Conservation (phyloP, 2,888 invertebrate genomes). For the Scaptomyza cyrtandrae region DNA sequence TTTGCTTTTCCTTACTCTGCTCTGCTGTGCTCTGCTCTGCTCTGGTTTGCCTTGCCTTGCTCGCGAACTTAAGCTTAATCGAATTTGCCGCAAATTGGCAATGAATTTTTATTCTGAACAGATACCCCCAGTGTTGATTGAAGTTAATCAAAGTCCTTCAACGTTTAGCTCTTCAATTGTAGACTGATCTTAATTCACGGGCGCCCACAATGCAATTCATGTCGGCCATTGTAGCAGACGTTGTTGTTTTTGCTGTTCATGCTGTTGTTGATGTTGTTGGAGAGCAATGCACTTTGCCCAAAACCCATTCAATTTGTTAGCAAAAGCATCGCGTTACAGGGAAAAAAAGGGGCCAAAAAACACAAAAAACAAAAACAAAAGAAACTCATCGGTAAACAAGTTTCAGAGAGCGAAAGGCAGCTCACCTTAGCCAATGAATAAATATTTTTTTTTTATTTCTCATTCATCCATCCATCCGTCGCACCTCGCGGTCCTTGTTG, state of each 20-base stretch:
- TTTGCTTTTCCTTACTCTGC: conserved; percentile 24
- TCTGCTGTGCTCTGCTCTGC: conserved; percentile 10
- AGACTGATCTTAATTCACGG: conserved; percentile 41
- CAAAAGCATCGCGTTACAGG: conserved; percentile 40
- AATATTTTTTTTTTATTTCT: conserved; percentile 37
- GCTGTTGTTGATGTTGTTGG: conserved; percentile 17
- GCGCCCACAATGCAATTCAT: conserved; percentile 37
- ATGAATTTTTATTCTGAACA: conserved; percentile 80
- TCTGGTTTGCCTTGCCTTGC: conserved; percentile 30
- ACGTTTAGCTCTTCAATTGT: conserved; percentile 23
- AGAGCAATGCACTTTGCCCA: conserved; percentile 65
- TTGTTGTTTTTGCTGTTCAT: conserved; percentile 18
- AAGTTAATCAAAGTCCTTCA: conserved; percentile 68
- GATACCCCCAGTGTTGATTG: conserved; percentile 64
- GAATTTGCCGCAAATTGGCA: conserved; percentile 81
- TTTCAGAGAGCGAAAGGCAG: conserved; percentile 65
- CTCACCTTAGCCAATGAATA: conserved; percentile 63
- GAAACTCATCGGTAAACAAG: conserved; percentile 64
- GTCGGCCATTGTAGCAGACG: conserved; percentile 2
- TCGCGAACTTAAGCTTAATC: conserved; percentile 76
- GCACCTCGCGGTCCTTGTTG: conserved; percentile 8
- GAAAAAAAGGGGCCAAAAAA: conserved; percentile 20
- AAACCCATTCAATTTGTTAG: conserved; percentile 73
- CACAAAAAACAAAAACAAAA: conserved; percentile 12
- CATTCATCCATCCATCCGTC: background rate